phyloP scores from a whole-genome alignment of 2,888 invertebrate species.

The Esperia sulphurella region DNA sequence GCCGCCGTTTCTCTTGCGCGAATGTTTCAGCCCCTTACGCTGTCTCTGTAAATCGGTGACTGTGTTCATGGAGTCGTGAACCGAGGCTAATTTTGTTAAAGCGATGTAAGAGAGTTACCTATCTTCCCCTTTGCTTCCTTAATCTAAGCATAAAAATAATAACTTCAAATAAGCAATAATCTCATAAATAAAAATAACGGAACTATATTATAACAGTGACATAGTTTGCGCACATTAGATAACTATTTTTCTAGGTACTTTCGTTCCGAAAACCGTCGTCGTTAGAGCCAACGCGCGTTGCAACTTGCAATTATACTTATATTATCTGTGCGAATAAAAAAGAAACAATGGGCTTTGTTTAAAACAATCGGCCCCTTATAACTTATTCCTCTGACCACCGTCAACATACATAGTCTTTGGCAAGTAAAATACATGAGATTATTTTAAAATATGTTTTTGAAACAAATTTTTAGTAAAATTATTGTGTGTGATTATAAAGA shows the following conservation, averaged over 20 bases:
- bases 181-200: not conserved
- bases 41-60: too few species aligned
- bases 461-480: conserved; percentile 2
- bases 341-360: conserved; percentile 73
- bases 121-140: too few species aligned
- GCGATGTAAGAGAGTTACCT: too few species aligned
- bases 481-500: conserved; percentile 16
- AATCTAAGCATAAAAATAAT: too few species aligned
- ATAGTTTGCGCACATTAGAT: conserved; percentile 29
- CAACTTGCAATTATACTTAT: conserved; percentile 38
- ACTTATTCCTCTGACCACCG: conserved; percentile 56
- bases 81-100: too few species aligned
- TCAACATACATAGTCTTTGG: conserved; percentile 39
- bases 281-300: conserved; percentile 39
- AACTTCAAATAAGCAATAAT: too few species aligned
- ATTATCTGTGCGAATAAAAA: conserved; percentile 59
- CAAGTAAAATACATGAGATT: conserved; percentile 1
- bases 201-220: conserved; percentile 14
- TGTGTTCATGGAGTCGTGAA: too few species aligned
- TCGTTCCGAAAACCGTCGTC: conserved; percentile 37
- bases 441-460: not conserved
- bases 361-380: conserved; percentile 49
- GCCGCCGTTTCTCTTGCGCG: too few species aligned
- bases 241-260: conserved; percentile 29
- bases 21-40: too few species aligned